These are phyloP conservation scores for Pollenia labialis DNA, from an alignment of 2,888 invertebrate species.

Conservation along the genomic window DNA sequence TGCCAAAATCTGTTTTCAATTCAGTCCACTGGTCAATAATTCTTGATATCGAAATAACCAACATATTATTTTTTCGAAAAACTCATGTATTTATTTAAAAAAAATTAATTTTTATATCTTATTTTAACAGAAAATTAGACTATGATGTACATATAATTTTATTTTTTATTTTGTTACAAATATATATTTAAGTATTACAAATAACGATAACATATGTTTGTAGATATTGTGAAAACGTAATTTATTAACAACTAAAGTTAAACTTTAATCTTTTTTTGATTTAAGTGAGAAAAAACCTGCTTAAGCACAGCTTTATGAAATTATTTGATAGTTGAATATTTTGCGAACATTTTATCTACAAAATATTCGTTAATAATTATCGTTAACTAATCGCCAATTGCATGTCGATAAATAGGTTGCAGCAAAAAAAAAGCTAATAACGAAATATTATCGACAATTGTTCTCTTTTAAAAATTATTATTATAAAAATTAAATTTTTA, in stretches of 20 bases:
- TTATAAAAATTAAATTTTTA: too few relatives aligned
- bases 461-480: too few relatives aligned
- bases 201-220: constrained; percentile 31
- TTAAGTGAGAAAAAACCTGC: constrained; percentile 7
- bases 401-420: too few relatives aligned
- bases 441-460: too few relatives aligned
- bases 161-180: constrained; percentile 1
- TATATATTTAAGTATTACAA: constrained; percentile 31
- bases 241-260: constrained; percentile 29
- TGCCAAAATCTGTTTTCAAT: too few relatives aligned
- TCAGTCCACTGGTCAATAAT: too few relatives aligned
- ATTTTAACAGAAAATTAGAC: constrained; percentile 57
- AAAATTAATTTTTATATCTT: constrained; percentile 34
- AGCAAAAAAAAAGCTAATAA: not conserved
- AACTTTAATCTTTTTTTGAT: constrained; percentile 29
- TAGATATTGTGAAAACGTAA: not conserved
- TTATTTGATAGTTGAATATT: not conserved
- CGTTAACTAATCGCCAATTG: not conserved
- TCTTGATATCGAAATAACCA: not conserved
- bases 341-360: not conserved
- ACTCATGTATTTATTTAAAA: constrained; percentile 14
- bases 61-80: not conserved
- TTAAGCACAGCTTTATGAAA: constrained; percentile 25
- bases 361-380: not conserved
- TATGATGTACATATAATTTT: constrained; percentile 31